Percentiles rank a stretch among this genome's conserved stretches.
These are phyloP conservation scores for Mythimna albipuncta DNA, from an alignment of 2,888 invertebrate species.

Conservation along the genomic window DNA sequence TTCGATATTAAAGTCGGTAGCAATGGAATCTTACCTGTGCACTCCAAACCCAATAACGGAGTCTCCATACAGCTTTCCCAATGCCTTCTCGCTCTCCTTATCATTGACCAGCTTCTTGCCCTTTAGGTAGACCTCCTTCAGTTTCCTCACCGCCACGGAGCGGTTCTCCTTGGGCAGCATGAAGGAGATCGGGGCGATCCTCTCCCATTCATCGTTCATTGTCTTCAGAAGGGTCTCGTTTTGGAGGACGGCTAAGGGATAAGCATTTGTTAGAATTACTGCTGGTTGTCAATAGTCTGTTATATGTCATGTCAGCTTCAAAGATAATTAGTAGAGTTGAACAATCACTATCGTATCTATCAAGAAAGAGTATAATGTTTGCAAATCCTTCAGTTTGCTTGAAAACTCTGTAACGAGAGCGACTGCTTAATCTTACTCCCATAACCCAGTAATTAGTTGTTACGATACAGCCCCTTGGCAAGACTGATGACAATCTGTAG, in stretches of 20 bases:
- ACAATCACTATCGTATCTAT: no score
- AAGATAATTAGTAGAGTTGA: no score
- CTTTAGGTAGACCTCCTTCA: constrained; percentile 86
- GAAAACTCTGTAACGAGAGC: no score
- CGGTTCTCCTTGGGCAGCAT: constrained; percentile 90
- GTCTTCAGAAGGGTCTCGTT: constrained; percentile 90
- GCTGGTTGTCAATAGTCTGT: neutral
- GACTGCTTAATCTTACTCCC: no score
- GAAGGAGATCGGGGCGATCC: constrained; percentile 92
- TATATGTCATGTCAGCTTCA: neutral
- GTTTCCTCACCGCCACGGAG: constrained; percentile 84
- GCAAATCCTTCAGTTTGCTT: no score
- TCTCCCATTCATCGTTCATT: constrained; percentile 92
- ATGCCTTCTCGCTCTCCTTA: constrained; percentile 76
- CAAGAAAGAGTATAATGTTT: no score
- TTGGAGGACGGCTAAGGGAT: constrained; percentile 85
- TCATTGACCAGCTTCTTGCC: constrained; percentile 79
- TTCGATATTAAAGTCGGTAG: neutral
- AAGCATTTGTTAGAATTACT: neutral
- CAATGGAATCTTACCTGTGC: constrained; percentile 80
- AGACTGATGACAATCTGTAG: no score
- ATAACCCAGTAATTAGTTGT: no score
- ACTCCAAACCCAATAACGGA: constrained; percentile 90
- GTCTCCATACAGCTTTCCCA: constrained; percentile 91
- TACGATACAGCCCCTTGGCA: no score